Conservation (phyloP, 2,113 vertebrate genomes). For the Plestiodon gilberti region DNA sequence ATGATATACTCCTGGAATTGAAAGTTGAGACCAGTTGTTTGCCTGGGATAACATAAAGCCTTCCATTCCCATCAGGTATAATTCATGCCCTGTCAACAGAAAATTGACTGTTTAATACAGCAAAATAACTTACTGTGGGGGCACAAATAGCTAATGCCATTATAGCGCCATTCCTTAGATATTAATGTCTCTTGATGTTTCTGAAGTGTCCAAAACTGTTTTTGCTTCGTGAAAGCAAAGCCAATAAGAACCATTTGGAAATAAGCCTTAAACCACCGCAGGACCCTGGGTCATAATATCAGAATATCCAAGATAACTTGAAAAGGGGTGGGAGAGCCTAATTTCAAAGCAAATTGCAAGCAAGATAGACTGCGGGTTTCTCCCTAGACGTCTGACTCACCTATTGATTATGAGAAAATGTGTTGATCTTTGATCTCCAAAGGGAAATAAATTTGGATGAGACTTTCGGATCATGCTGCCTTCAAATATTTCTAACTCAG, state of each 20-base stretch:
- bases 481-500: neutral
- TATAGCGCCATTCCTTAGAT: slow-evolving; percentile 50
- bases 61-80: slow-evolving; percentile 58
- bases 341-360: slow-evolving; percentile 40
- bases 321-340: slow-evolving; percentile 1
- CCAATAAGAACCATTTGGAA: slow-evolving; percentile 53
- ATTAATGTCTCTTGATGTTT: slow-evolving; percentile 51
- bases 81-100: slow-evolving; percentile 61
- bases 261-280: slow-evolving; percentile 55
- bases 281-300: slow-evolving; percentile 8
- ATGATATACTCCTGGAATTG: slow-evolving; percentile 33
- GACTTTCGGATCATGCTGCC: slow-evolving; percentile 5
- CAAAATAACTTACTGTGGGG: slow-evolving; percentile 49
- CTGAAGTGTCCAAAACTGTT: slow-evolving; percentile 40
- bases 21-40: slow-evolving; percentile 54
- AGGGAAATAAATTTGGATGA: slow-evolving; percentile 17
- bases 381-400: slow-evolving; percentile 32
- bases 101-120: slow-evolving; percentile 66
- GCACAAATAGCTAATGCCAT: slow-evolving; percentile 63
- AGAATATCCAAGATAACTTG: slow-evolving; percentile 26
- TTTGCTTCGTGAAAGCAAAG: slow-evolving; percentile 15
- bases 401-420: slow-evolving; percentile 44
- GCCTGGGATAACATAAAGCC: slow-evolving; percentile 58
- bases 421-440: slow-evolving; percentile 36
- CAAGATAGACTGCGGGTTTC: slow-evolving; percentile 33